Base-by-base conservation (phyloP, 2,888 invertebrate species). In the Choristoneura rosaceana region DNA sequence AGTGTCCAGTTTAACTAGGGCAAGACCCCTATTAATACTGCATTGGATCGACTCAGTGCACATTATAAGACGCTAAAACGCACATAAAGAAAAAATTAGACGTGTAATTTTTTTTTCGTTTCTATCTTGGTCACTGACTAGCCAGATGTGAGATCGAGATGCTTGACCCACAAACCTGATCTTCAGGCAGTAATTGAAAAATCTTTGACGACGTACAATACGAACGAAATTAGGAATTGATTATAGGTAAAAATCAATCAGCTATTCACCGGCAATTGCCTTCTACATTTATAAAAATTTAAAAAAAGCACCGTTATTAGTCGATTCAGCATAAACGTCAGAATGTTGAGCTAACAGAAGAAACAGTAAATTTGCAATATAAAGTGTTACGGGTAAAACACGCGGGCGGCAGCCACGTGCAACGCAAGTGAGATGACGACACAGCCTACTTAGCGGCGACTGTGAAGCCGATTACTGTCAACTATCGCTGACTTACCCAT, bases 401-500 rank as follows among this genome's bases (percentile, higher is more conserved):
- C 76, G 80, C 80, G 77, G 81, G 68, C 52, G 67, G 71, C 77
- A 70, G 78, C 79, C 87, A 86, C 84, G 87, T 88, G 87, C 80
- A 76, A 66, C 66, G 87, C 80, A 76, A 66, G 67, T 76, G 77
- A 74, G 77, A 80, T 85, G 85, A 84, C 83, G 86, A 85, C 84
- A 87, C 85, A 89, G 81, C 86, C 86, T 86, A 87, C 82, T 90
- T 87, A 82, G 79, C 84, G 81, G 76, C 78, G 73, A 79, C 82
- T 82, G 81, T 79, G 82, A 78, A 82, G 82, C 81, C 75, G 71
- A 81, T 79, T 79, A 79, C 74, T 78, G 76, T 74, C 76, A 76
- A 80, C 79, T 80, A 81, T 85, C 86, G 85, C 83, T 85, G 83
- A 88, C 86, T 90, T 89, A 86, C 79, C 85, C 83, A 89, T 88